phyloP scores from a whole-genome alignment of 2,888 invertebrate species.

The Apotomis capreana region DNA sequence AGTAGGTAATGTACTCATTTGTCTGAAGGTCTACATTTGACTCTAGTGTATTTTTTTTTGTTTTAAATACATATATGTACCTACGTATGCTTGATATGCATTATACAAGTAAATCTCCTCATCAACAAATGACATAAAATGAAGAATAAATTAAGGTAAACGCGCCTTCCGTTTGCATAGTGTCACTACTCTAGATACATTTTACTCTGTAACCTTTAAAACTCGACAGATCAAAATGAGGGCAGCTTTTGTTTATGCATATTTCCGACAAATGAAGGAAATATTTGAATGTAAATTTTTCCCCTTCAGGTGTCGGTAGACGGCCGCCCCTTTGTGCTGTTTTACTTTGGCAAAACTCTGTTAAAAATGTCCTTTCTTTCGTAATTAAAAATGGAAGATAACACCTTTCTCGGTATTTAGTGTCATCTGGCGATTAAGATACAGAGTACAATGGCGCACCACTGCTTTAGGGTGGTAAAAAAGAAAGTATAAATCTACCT shows the following conservation, averaged over 20 bases:
- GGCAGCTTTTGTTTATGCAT: slow-evolving; percentile 23
- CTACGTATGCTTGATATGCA: too few relatives aligned
- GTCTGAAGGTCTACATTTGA: too few relatives aligned
- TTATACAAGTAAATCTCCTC: too few relatives aligned
- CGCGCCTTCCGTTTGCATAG: not conserved
- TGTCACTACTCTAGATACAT: not conserved
- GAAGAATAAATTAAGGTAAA: too few relatives aligned
- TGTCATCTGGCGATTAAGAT: slow-evolving; percentile 18
- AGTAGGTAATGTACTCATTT: too few relatives aligned
- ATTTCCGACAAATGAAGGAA: slow-evolving; percentile 20
- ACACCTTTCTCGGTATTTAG: slow-evolving; percentile 17
- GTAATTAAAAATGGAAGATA: slow-evolving; percentile 28
- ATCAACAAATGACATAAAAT: not conserved
- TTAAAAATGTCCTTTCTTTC: slow-evolving; percentile 15
- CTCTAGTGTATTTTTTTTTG: too few relatives aligned
- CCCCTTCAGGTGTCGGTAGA: slow-evolving; percentile 25
- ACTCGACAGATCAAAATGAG: slow-evolving; percentile 9
- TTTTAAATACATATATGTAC: too few relatives aligned
- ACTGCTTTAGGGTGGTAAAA: not conserved
- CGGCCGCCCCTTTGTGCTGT: slow-evolving; percentile 21
- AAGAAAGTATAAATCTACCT: not conserved
- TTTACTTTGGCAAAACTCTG: slow-evolving; percentile 23
- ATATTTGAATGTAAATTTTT: slow-evolving; percentile 30
- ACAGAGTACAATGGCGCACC: not conserved
- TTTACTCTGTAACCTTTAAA: not conserved